phyloP scores from a whole-genome alignment of 2,797 vertebrate species.

The Ceyx erithaca region DNA sequence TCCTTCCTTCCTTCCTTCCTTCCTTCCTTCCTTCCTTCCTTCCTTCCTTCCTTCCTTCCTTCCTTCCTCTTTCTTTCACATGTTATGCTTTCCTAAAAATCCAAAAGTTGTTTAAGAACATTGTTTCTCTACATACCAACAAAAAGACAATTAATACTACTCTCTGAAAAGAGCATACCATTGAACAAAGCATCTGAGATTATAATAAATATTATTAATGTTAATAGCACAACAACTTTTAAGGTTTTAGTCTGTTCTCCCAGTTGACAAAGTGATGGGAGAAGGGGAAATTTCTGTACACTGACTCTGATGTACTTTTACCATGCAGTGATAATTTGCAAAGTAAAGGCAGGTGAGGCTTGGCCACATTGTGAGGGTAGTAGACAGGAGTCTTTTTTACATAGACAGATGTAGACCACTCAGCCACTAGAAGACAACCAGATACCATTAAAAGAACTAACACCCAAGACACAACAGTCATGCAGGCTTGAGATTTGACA shows the following conservation, averaged over 20 bases:
- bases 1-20: too few relatives aligned
- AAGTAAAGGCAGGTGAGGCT: neutral
- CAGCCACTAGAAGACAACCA: neutral
- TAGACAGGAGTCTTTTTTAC: neutral
- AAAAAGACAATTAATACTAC: neutral
- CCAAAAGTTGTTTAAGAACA: too few relatives aligned
- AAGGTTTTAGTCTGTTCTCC: neutral
- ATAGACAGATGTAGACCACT: neutral
- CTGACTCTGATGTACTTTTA: neutral
- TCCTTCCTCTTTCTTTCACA: neutral
- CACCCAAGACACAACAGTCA: neutral
- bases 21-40: too few relatives aligned
- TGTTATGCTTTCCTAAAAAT: neutral
- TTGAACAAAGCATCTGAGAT: neutral
- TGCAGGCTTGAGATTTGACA: neutral
- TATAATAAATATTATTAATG: neutral
- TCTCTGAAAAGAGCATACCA: neutral
- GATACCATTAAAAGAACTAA: neutral
- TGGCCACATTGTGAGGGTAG: neutral
- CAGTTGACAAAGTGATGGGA: too few relatives aligned
- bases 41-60: too few relatives aligned
- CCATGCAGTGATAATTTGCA: neutral
- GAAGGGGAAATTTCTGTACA: neutral
- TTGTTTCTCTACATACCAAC: rapidly evolving
- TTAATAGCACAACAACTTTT: neutral